These are phyloP conservation scores for Amiota communis DNA, from an alignment of 2,888 invertebrate species.

Conservation along the genomic window DNA sequence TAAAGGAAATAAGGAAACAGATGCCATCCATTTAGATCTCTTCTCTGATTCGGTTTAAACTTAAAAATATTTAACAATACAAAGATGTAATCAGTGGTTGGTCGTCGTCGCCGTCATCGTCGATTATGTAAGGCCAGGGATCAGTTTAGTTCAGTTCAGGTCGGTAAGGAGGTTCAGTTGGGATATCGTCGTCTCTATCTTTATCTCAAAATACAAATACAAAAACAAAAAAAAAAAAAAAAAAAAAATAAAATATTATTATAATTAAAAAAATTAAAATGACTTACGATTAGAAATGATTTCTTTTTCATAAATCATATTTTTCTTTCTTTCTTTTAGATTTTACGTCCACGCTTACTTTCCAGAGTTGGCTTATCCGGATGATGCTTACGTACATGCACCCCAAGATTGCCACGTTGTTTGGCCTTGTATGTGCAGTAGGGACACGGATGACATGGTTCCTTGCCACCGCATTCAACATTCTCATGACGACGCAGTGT, in stretches of 20 bases:
- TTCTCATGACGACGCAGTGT: constrained; percentile 87
- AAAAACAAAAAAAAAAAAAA: constrained; percentile 14
- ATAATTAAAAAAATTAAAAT: constrained; percentile 17
- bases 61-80: constrained; percentile 37
- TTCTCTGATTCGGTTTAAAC: not conserved
- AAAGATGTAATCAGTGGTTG: constrained; percentile 1
- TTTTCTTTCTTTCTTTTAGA: constrained; percentile 51
- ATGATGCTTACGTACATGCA: constrained; percentile 87
- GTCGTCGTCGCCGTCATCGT: constrained; percentile 39
- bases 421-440: constrained; percentile 86
- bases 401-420: constrained; percentile 86
- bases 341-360: constrained; percentile 72
- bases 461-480: constrained; percentile 88
- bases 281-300: constrained; percentile 40
- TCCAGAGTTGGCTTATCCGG: constrained; percentile 72
- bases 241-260: no score
- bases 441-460: constrained; percentile 86
- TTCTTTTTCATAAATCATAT: not conserved
- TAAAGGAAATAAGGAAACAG: no score
- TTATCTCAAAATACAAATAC: constrained; percentile 21
- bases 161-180: no score
- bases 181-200: not conserved
- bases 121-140: constrained; percentile 33
- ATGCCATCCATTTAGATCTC: no score
- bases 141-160: no score